Conservation (phyloP, 1,140 invertebrate species). For the Eupeodes corollae region DNA sequence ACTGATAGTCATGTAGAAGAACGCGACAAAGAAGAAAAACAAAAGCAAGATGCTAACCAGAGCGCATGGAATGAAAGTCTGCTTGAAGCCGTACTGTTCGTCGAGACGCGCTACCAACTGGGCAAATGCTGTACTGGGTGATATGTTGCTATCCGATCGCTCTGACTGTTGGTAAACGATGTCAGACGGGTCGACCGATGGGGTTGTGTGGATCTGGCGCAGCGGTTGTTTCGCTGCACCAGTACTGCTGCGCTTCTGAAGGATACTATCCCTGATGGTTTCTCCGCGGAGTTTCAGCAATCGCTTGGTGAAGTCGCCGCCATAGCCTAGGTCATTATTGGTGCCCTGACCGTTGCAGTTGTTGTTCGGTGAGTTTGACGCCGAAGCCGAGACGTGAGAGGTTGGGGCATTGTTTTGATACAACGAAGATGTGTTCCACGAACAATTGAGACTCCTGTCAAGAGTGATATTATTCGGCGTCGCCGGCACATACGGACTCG, state of each 20-base stretch:
- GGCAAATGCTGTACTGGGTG: background rate
- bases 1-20: constrained; percentile 53
- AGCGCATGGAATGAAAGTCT: constrained; percentile 52
- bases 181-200: background rate
- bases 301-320: background rate
- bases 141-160: background rate
- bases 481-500: too few species aligned
- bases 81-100: constrained; percentile 34
- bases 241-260: constrained; percentile 11
- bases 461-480: too few species aligned
- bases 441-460: background rate
- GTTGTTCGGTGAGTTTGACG: background rate
- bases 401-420: constrained; percentile 9
- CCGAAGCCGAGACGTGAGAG: constrained; percentile 8
- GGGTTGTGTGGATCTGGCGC: background rate
- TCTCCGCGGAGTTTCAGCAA: background rate
- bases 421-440: constrained; percentile 10
- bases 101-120: constrained; percentile 4
- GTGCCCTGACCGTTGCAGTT: background rate
- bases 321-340: background rate
- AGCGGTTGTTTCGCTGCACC: constrained; percentile 24
- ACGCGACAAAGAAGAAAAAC: constrained; percentile 53
- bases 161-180: constrained; percentile 2
- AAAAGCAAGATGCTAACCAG: constrained; percentile 47
- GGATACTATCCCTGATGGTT: background rate